Evolutionary conservation across 2,888 invertebrate species (phyloP).

Genomic region (Apodemia duryi): DNA sequence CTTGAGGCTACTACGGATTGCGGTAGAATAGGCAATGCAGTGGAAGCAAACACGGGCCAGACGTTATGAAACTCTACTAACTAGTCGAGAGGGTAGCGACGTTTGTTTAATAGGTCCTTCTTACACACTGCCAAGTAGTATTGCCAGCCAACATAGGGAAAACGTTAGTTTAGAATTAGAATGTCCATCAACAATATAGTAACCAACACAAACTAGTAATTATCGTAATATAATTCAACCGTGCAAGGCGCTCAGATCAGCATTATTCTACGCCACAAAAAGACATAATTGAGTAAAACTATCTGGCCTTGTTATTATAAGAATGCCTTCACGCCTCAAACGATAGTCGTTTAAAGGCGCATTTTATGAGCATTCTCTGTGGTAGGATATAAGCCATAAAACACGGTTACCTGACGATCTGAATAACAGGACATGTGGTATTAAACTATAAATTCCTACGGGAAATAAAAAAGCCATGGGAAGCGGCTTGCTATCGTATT

Average conservation of each 20-base stretch:
- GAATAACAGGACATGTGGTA: slow-evolving; percentile 6
- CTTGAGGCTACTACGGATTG: too few relatives aligned
- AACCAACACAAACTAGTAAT: not conserved
- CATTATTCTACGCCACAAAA: slow-evolving; percentile 1
- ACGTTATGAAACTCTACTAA: too few relatives aligned
- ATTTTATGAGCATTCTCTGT: slow-evolving; percentile 7
- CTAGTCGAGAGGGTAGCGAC: too few relatives aligned
- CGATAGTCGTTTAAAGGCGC: not conserved
- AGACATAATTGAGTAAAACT: slow-evolving; percentile 7
- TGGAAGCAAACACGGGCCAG: too few relatives aligned
- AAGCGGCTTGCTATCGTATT: not conserved
- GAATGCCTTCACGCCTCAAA: slow-evolving; percentile 8
- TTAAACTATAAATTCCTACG: not conserved
- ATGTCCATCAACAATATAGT: too few relatives aligned
- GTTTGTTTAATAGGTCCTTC: too few relatives aligned
- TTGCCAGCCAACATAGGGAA: too few relatives aligned
- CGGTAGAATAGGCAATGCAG: too few relatives aligned
- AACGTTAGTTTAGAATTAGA: too few relatives aligned
- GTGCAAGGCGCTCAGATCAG: not conserved
- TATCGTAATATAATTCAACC: not conserved
- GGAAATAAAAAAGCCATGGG: not conserved
- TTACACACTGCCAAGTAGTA: too few relatives aligned
- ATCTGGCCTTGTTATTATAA: slow-evolving; percentile 11
- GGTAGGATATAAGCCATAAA: slow-evolving; percentile 4
- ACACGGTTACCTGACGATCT: not conserved